Base-by-base conservation (phyloP, 2,888 invertebrate genomes). In the Agriopis marginaria region DNA sequence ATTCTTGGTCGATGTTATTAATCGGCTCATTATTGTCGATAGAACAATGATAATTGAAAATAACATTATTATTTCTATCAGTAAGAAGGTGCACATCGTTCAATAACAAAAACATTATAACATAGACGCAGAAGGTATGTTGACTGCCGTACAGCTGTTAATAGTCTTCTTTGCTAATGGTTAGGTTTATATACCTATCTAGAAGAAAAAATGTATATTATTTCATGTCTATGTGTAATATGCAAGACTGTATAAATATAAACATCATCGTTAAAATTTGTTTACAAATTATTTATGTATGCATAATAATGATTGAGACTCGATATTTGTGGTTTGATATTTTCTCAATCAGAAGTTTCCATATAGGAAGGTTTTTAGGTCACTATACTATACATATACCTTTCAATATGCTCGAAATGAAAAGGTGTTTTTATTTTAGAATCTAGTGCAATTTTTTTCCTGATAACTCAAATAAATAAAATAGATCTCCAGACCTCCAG, bases 31-130 rank as follows among this genome's bases (percentile, higher is more conserved):
- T 68, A 71, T 69, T 71, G 40, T 47, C 63, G 40, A 54, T 60
- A 65, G 73, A 74, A 73, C 74, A 76, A 76, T 76, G 72, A 72
- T 68, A 51, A 68, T 72, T 72, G 68, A 73, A 70, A 66, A 56
- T 54, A 45, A 55, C 51, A 32, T 54, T 60, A 61, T 65, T 62
- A 50, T 65, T 69, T 64, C 12, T 64, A 59, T 47, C 45, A 7
- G n/a, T 54, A 51, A 55, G 55, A 47, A 65, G 63, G 23, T 65
- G 47, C 49, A 44, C 53, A 12, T 50, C 45, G 10, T 49, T 44
- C 54, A 60, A 68, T 68, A 61, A 55, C 32, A 64, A 54, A 47
- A 63, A 58, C n/a, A 58, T 45, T 58, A 62, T 17, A 49, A 14
- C 17, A 32, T 45, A 8, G 32, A 45, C 32, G 12, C 45, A 45